phyloP scores from a whole-genome alignment of 2,113 vertebrate genomes.

The Garra rufa region DNA sequence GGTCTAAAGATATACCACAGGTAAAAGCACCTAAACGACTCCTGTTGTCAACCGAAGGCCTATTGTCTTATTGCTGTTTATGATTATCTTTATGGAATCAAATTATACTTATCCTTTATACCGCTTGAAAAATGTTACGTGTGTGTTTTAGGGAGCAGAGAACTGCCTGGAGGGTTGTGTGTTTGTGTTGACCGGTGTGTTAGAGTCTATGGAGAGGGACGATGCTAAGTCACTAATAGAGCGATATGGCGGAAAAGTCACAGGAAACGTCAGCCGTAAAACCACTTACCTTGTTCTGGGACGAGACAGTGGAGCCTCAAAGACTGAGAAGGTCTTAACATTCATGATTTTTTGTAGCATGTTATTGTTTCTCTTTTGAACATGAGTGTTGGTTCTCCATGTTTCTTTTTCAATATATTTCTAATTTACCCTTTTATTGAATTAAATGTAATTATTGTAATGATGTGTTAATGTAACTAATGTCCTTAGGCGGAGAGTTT shows the following conservation, averaged over 20 bases:
- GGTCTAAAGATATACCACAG: slow-evolving; percentile 93
- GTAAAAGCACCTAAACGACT: slow-evolving; percentile 64
- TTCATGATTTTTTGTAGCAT: neutral
- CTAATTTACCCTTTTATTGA: neutral
- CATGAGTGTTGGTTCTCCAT: neutral
- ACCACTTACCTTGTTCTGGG: slow-evolving; percentile 93
- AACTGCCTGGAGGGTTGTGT: slow-evolving; percentile 95
- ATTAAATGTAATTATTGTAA: neutral
- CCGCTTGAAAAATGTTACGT: neutral
- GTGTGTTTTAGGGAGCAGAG: slow-evolving; percentile 85
- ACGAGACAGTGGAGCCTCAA: slow-evolving; percentile 88
- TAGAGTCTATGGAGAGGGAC: slow-evolving; percentile 95
- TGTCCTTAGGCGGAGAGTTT: slow-evolving; percentile 83
- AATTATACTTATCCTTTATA: neutral
- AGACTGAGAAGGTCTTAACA: slow-evolving; percentile 84
- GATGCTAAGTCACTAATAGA: slow-evolving; percentile 92
- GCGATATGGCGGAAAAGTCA: slow-evolving; percentile 95
- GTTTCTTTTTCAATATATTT: neutral
- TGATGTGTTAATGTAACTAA: neutral
- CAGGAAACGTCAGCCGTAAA: slow-evolving; percentile 93
- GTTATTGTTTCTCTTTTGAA: neutral
- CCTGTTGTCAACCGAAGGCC: neutral
- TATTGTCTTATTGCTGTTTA: neutral
- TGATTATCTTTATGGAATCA: neutral
- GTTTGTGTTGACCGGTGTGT: slow-evolving; percentile 93